Evolutionary conservation across 2,888 invertebrate species (phyloP), one percentile per base, ranked within the genome.

Genomic region (Drosophila koepferae): DNA sequence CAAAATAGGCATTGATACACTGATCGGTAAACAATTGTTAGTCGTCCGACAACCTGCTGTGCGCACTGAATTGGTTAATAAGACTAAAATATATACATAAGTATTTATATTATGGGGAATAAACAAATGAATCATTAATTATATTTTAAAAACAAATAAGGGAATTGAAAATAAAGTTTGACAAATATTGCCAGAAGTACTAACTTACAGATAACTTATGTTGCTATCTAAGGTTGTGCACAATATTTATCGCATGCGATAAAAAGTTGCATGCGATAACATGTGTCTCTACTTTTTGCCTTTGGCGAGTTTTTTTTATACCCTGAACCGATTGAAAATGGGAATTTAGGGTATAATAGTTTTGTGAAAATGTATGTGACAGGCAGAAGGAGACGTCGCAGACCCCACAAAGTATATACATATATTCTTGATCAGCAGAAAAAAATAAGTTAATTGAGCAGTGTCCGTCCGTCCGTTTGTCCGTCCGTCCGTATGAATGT

Each of bases 41-140:
- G 10, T 31, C n/a, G 70, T 60, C 31, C 56, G 18, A 56, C 63
- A 71, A 72, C 67, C 74, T 73, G 73, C 83, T 82, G 54, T 63
- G 18, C 44, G 9, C 23, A 23, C 59, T 54, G 65, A 60, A 40
- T 38, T 6, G 40, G 2, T 40, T 49, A 28, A 8, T 9, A 46
- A 44, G 14, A 12, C 2, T 14, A 23, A 23, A 14, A 46, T 28
- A 23, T 40, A 46, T 8, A 23, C 12, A 28, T 28, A 28, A 28
- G 28, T 28, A 28, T 28, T 28, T 28, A 18, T 51, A 40, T 31
- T 40, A 8, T 12, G 36, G 14, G 20, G 20, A 28, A 28, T 28
- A 6, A 28, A 28, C 48, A 14, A 43, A 28, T 63, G 59, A 71
- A 48, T 71, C 64, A 70, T 48, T 20, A 48, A 63, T 8, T 54